A percentile compares a stretch with the other conserved stretches of the same genome.
These are phyloP conservation scores for Drosophila aldrichi DNA, from an alignment of 2,888 invertebrate species.

Conservation along the genomic window DNA sequence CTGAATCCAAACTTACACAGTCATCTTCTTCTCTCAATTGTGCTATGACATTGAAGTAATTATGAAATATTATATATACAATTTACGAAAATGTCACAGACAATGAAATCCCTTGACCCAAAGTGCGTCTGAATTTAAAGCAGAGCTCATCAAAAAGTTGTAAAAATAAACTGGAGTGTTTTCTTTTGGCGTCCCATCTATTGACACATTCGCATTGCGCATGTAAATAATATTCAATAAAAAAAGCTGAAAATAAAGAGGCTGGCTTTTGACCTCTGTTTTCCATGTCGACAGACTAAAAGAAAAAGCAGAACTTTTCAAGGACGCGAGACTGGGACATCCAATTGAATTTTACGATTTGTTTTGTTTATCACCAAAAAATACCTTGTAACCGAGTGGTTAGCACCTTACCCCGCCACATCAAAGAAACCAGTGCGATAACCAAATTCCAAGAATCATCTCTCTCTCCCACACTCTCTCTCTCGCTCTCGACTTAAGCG, in stretches of 20 bases:
- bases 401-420: background rate
- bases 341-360: constrained; percentile 8
- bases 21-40: too few species aligned
- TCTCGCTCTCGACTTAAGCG: too few species aligned
- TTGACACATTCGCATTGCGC: background rate
- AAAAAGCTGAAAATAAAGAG: background rate
- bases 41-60: too few species aligned
- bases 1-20: too few species aligned
- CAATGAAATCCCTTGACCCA: too few species aligned
- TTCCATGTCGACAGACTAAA: background rate
- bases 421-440: background rate
- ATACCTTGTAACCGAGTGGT: background rate
- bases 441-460: background rate
- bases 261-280: background rate
- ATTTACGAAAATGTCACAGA: too few species aligned
- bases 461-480: too few species aligned
- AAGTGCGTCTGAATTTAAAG: background rate
- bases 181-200: background rate
- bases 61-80: too few species aligned
- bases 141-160: background rate
- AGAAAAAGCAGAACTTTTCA: background rate
- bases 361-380: background rate
- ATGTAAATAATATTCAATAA: constrained; percentile 5
- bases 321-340: background rate
- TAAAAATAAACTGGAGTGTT: background rate